Conservation (phyloP, 2,113 vertebrate species). For the Tupaia chinensis region DNA sequence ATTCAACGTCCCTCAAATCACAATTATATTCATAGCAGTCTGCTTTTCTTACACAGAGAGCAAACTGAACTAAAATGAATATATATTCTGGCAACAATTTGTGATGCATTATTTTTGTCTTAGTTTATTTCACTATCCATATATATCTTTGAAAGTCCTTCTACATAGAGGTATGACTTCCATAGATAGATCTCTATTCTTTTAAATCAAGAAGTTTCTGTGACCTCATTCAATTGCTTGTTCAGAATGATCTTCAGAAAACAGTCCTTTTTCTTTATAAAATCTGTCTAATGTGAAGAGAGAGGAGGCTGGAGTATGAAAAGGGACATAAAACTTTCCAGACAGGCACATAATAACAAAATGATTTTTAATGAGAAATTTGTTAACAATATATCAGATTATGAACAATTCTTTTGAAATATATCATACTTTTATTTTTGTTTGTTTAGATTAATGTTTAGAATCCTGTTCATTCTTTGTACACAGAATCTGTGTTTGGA, state of each 20-base stretch:
- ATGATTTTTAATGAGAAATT: not conserved
- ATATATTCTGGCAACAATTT: not conserved
- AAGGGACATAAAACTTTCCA: conserved; percentile 7
- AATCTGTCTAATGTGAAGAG: not conserved
- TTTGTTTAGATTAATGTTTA: not conserved
- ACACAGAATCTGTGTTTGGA: not conserved
- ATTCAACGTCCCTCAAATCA: not conserved
- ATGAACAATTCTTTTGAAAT: conserved; percentile 2
- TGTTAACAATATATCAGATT: not conserved
- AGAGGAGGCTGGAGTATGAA: not conserved
- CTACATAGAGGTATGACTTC: not conserved
- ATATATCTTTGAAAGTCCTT: not conserved
- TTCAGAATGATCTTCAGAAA: conserved; percentile 14
- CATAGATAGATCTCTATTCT: not conserved
- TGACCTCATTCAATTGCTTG: not conserved
- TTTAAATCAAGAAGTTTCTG: conserved; percentile 23
- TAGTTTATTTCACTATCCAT: not conserved
- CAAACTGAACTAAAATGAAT: not conserved
- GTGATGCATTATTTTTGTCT: not conserved
- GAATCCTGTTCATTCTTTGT: not conserved
- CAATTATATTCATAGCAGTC: not conserved
- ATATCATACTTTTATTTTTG: not conserved
- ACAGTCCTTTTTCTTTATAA: not conserved
- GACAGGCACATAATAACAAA: not conserved
- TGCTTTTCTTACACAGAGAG: not conserved